A percentile compares a stretch with the other conserved stretches of the same genome.
Conservation (phyloP, 2,113 vertebrate genomes). For the Malaclemys terrapin region DNA sequence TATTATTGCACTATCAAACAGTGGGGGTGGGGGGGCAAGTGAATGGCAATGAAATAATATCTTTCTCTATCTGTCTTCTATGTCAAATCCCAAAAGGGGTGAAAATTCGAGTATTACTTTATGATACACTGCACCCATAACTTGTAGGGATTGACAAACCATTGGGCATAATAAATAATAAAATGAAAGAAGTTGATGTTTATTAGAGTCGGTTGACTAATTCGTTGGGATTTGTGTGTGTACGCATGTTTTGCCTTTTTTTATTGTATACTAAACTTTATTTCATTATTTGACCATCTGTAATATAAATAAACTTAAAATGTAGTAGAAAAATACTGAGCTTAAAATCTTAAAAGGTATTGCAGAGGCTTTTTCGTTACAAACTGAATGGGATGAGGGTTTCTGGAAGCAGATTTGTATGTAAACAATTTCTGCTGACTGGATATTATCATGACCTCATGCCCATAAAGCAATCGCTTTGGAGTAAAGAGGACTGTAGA, state of each 20-base stretch:
- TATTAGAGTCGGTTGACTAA: no score
- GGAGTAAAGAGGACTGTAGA: neutral
- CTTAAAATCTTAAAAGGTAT: no score
- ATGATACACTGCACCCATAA: neutral
- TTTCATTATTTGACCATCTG: neutral
- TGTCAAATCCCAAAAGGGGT: neutral
- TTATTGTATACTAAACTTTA: no score
- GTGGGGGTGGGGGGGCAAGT: no score
- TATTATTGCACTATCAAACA: neutral
- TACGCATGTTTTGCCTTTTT: no score
- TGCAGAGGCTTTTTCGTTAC: neutral
- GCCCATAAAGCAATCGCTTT: no score
- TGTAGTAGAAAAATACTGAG: no score
- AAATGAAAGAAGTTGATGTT: no score
- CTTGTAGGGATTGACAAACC: neutral
- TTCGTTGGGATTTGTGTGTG: no score
- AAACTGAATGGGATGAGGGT: neutral
- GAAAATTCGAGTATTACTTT: neutral
- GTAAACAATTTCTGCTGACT: no score
- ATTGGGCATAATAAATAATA: no score
- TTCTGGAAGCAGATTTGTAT: neutral
- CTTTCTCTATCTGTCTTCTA: neutral
- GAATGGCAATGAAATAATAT: neutral
- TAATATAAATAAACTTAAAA: neutral
- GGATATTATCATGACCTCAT: no score